A percentile compares a stretch with the other conserved stretches of the same genome.
phyloP scores from a whole-genome alignment of 2,888 invertebrate species.

The Heliconius erato region DNA sequence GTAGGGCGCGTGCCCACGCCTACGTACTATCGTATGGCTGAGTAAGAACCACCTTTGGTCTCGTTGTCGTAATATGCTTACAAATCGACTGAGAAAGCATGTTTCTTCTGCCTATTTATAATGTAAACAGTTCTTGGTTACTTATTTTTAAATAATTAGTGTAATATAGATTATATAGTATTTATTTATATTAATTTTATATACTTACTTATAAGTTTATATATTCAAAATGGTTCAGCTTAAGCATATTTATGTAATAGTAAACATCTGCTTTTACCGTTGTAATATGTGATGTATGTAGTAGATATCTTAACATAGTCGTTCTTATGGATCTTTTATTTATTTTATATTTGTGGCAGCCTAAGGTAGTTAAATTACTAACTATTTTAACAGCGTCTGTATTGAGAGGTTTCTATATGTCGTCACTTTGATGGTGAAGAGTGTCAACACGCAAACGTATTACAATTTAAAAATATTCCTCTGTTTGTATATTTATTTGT shows the following conservation, averaged over 20 bases:
- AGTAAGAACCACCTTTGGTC: constrained; percentile 76
- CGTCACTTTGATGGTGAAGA: neutral
- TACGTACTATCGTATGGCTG: constrained; percentile 81
- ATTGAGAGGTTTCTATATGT: neutral
- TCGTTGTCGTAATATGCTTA: constrained; percentile 51
- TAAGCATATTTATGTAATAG: neutral
- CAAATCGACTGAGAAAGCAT: neutral
- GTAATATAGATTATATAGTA: neutral
- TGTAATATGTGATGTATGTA: neutral
- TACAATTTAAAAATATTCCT: neutral
- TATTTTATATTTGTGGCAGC: neutral
- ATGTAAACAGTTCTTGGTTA: neutral
- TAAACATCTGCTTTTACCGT: neutral
- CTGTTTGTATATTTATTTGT: no score
- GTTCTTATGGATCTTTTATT: neutral
- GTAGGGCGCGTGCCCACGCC: constrained; percentile 82
- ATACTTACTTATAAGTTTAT: neutral
- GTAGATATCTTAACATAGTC: neutral
- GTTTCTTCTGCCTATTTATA: constrained; percentile 10
- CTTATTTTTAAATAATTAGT: neutral
- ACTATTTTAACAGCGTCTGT: neutral
- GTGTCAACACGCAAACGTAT: neutral
- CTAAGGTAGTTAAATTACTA: neutral
- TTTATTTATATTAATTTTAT: neutral
- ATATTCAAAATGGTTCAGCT: neutral